A percentile compares a stretch with the other conserved stretches of the same genome.
These are phyloP conservation scores for Peromyscus maniculatus DNA, from an alignment of 2,113 vertebrate species.

Conservation along the genomic window DNA sequence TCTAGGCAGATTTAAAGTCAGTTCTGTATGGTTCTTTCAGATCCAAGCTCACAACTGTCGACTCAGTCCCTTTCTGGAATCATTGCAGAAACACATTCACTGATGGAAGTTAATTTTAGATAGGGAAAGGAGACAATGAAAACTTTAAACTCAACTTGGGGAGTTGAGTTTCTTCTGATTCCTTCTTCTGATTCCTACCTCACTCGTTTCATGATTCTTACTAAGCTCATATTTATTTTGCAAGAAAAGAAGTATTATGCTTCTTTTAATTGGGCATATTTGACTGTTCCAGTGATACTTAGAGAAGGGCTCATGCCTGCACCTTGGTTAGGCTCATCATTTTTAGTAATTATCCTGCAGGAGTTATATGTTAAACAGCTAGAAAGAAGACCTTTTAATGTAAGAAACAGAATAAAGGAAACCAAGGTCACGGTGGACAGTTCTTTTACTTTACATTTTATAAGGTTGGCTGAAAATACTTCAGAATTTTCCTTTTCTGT, in stretches of 20 bases:
- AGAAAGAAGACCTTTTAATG: neutral
- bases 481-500: neutral
- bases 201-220: neutral
- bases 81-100: neutral
- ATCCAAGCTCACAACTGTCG: neutral
- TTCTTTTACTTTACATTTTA: slow-evolving; percentile 43
- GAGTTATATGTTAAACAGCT: neutral
- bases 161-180: neutral
- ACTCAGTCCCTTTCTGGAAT: neutral
- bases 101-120: slow-evolving; percentile 5
- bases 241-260: neutral
- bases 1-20: neutral
- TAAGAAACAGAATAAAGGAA: neutral
- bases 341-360: neutral
- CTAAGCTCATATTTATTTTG: slow-evolving; percentile 18
- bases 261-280: neutral
- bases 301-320: neutral
- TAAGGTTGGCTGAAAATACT: slow-evolving; percentile 26
- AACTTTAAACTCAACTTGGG: neutral
- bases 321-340: neutral
- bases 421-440: neutral
- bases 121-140: neutral
- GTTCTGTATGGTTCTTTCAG: neutral
- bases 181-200: neutral
- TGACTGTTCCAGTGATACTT: neutral